Conservation (phyloP, 2,888 invertebrate species). For the Plebejus argus region DNA sequence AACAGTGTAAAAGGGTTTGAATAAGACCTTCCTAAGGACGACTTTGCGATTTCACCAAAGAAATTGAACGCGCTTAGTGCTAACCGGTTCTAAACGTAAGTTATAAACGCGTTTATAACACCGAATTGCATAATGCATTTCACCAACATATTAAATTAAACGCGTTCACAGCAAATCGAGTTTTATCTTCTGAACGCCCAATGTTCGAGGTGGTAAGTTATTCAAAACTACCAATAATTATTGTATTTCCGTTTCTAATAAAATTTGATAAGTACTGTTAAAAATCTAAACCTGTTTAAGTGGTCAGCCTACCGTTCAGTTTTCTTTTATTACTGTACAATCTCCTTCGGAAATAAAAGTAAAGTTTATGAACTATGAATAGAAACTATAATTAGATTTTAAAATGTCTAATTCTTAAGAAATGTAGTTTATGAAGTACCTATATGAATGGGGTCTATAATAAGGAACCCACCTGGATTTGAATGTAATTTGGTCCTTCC, state of each 20-base stretch:
- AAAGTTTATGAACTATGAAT: neutral
- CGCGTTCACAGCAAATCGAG: too few species aligned
- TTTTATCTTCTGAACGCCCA: too few species aligned
- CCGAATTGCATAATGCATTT: too few species aligned
- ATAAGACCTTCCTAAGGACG: too few species aligned
- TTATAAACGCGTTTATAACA: too few species aligned
- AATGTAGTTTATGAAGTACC: neutral
- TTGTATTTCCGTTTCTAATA: neutral
- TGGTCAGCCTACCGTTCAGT: neutral
- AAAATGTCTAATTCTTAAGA: neutral
- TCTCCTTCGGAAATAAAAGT: neutral
- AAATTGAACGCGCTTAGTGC: too few species aligned
- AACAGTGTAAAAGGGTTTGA: too few species aligned
- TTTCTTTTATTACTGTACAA: neutral
- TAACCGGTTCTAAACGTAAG: too few species aligned
- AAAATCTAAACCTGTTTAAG: neutral
- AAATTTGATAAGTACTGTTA: neutral
- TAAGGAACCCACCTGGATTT: constrained; percentile 3
- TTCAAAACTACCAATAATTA: neutral
- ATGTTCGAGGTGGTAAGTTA: neutral
- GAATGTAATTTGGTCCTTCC: neutral
- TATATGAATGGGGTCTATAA: neutral
- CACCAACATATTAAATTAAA: too few species aligned
- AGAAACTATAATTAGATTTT: neutral
- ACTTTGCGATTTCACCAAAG: too few species aligned